phyloP scores from a whole-genome alignment of 2,888 invertebrate species.

The Hemithea aestivaria region DNA sequence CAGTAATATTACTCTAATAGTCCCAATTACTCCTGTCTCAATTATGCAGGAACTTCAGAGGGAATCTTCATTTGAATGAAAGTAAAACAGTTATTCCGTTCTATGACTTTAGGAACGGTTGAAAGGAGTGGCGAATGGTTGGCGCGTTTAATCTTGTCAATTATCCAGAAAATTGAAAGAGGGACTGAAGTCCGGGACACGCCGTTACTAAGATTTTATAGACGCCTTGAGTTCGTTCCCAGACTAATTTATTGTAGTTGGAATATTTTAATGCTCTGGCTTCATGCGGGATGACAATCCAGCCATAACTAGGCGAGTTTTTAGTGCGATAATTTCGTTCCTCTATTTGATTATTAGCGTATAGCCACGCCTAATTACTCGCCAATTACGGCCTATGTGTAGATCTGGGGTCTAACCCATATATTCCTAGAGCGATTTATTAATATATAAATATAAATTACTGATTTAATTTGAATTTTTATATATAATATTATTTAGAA shows the following conservation, averaged over 20 bases:
- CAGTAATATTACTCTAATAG: constrained; percentile 26
- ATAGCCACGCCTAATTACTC: too few species aligned
- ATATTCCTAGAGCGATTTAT: too few species aligned
- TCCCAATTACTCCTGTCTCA: constrained; percentile 38
- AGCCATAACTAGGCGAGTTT: too few species aligned
- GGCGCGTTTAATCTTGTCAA: constrained; percentile 59
- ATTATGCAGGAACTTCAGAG: constrained; percentile 32
- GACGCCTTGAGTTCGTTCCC: constrained; percentile 18
- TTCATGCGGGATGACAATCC: constrained; percentile 13
- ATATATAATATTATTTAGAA: too few species aligned
- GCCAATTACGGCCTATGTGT: too few species aligned
- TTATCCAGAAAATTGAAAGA: constrained; percentile 57
- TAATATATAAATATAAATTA: too few species aligned
- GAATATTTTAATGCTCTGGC: constrained; percentile 13
- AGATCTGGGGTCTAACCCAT: too few species aligned
- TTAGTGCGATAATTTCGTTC: too few species aligned
- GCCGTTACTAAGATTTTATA: constrained; percentile 35
- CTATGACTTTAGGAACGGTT: constrained; percentile 47
- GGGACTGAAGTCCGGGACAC: constrained; percentile 31
- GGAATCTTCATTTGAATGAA: constrained; percentile 52
- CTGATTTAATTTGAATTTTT: too few species aligned
- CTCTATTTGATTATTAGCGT: too few species aligned
- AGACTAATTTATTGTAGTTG: constrained; percentile 20
- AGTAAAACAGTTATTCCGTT: constrained; percentile 55
- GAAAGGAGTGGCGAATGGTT: constrained; percentile 48